Percentiles rank a stretch among this genome's conserved stretches.
These are phyloP conservation scores for Dermolepida albohirtum DNA, from an alignment of 2,888 invertebrate genomes.

Conservation along the genomic window DNA sequence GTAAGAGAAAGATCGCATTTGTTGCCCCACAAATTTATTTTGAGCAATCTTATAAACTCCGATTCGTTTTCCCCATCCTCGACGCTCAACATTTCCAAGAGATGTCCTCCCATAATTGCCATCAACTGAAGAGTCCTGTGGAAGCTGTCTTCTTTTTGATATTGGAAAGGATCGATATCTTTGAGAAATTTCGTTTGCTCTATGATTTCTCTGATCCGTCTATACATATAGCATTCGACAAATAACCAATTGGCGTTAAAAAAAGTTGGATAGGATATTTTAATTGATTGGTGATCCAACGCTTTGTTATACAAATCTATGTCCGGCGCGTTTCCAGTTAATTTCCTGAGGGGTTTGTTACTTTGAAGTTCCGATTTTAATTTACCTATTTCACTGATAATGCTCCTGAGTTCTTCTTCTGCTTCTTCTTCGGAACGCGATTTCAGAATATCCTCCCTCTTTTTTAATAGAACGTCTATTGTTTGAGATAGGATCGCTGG, in stretches of 20 bases:
- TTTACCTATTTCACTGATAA: conserved; percentile 82
- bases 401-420: conserved; percentile 76
- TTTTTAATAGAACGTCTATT: conserved; percentile 82
- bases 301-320: conserved; percentile 78
- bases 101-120: conserved; percentile 66
- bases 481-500: conserved; percentile 90
- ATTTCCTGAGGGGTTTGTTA: conserved; percentile 77
- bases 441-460: conserved; percentile 72
- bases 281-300: conserved; percentile 64
- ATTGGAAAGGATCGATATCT: conserved; percentile 81
- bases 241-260: conserved; percentile 89
- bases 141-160: conserved; percentile 78
- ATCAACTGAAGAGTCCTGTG: conserved; percentile 67
- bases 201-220: conserved; percentile 76
- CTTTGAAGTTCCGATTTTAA: conserved; percentile 92
- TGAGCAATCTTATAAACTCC: conserved; percentile 70
- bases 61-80: conserved; percentile 64
- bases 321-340: conserved; percentile 66
- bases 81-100: conserved; percentile 55
- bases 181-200: conserved; percentile 72
- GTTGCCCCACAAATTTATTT: conserved; percentile 90
- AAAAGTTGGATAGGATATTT: conserved; percentile 56
- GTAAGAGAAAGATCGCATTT: conserved; percentile 92
- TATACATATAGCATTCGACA: conserved; percentile 93
- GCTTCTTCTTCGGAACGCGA: conserved; percentile 68